phyloP scores from a whole-genome alignment of 2,797 vertebrate genomes.

The Tolypeutes matacus region DNA sequence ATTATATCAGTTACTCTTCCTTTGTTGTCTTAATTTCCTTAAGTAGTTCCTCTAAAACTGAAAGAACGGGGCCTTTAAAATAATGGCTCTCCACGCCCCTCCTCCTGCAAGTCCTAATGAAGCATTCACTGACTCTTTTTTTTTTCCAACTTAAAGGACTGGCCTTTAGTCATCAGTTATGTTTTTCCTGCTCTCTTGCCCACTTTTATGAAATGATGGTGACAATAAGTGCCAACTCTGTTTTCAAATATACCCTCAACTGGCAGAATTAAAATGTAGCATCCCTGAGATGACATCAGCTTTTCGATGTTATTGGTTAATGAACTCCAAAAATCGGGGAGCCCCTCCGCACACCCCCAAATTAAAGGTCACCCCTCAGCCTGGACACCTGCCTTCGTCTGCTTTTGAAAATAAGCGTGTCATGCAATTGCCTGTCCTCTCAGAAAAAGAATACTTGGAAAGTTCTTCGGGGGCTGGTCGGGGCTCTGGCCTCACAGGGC shows the following conservation, averaged over 20 bases:
- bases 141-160: not conserved
- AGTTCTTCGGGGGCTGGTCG: not conserved
- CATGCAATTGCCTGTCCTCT: not conserved
- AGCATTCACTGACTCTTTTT: not conserved
- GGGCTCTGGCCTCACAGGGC: not conserved
- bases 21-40: not conserved
- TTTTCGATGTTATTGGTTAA: not conserved
- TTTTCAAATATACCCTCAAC: not conserved
- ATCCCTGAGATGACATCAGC: rapidly evolving
- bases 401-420: not conserved
- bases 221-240: not conserved
- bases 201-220: not conserved
- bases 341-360: not conserved
- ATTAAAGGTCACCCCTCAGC: not conserved
- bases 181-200: not conserved
- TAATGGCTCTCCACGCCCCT: not conserved
- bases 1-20: not conserved
- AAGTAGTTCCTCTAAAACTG: not conserved
- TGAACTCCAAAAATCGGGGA: not conserved
- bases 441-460: not conserved
- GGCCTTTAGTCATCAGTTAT: not conserved
- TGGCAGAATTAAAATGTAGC: not conserved
- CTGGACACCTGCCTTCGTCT: not conserved
- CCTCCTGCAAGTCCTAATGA: not conserved
- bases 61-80: not conserved